These are phyloP conservation scores for Helicolenus hilgendorfi DNA, from an alignment of 2,797 vertebrate genomes.

Conservation along the genomic window DNA sequence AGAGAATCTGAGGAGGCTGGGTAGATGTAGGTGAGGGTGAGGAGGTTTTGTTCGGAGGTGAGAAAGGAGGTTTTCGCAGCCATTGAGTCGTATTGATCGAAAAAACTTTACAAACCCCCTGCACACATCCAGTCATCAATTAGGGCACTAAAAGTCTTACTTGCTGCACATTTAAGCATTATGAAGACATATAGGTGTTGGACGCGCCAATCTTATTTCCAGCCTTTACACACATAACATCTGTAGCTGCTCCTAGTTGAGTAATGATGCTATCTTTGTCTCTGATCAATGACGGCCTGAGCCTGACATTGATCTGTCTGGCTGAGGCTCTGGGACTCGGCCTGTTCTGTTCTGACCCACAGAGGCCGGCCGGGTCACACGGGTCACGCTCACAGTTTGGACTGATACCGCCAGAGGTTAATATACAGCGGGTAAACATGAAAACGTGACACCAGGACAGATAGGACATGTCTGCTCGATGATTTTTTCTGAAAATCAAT, in stretches of 20 bases:
- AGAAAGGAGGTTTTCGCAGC: constrained; percentile 49
- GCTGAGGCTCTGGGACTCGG: constrained; percentile 38
- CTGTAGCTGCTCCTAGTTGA: constrained; percentile 55
- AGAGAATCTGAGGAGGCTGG: constrained; percentile 6
- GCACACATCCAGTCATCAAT: constrained; percentile 37
- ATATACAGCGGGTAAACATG: constrained; percentile 62
- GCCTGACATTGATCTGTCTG: constrained; percentile 78
- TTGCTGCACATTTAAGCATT: constrained; percentile 22
- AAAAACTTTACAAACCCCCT: constrained; percentile 4
- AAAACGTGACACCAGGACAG: constrained; percentile 33
- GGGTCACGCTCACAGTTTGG: constrained; percentile 73
- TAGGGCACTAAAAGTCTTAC: constrained; percentile 32
- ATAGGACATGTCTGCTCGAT: background rate
- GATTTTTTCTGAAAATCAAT: constrained; percentile 3
- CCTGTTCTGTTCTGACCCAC: constrained; percentile 56
- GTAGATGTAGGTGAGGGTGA: constrained; percentile 25
- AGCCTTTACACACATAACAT: constrained; percentile 49
- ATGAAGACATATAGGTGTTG: constrained; percentile 10
- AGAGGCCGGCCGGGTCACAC: constrained; percentile 50
- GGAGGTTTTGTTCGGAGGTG: constrained; percentile 56
- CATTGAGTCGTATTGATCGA: constrained; percentile 53
- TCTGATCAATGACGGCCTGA: constrained; percentile 78
- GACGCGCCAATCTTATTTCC: constrained; percentile 38
- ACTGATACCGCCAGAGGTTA: constrained; percentile 73
- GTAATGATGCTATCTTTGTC: constrained; percentile 64